A percentile compares a stretch with the other conserved stretches of the same genome.
phyloP scores from a whole-genome alignment of 2,797 vertebrate genomes.

The Xyrichtys novacula region DNA sequence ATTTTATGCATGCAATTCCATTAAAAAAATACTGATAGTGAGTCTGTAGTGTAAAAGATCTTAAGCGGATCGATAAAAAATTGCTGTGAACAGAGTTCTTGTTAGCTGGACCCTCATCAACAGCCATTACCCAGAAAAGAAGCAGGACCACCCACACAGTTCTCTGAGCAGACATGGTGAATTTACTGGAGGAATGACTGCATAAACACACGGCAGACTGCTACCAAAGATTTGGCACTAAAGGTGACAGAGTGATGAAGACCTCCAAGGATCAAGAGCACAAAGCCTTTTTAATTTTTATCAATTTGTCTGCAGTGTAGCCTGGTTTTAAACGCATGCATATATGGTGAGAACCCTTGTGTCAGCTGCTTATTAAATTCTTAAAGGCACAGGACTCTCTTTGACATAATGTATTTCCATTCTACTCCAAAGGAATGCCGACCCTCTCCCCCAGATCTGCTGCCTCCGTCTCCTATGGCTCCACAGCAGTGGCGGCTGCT shows the following conservation, averaged over 20 bases:
- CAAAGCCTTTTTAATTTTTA: background rate
- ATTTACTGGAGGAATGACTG: too few species aligned
- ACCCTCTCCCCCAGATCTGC: too few species aligned
- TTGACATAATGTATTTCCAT: constrained; percentile 20
- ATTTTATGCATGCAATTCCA: background rate
- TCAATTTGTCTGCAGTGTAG: background rate
- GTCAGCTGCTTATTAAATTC: constrained; percentile 27
- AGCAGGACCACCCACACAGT: background rate
- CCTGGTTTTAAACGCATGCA: background rate
- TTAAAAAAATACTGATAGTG: background rate
- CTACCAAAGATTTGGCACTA: constrained; percentile 1
- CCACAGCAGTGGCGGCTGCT: too few species aligned
- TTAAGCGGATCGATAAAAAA: background rate
- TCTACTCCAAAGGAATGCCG: constrained; percentile 18
- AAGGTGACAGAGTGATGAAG: constrained; percentile 18
- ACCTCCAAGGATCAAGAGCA: background rate
- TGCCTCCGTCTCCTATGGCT: too few species aligned
- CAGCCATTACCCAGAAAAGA: background rate
- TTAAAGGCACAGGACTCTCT: background rate
- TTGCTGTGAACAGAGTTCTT: background rate
- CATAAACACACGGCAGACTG: constrained; percentile 12
- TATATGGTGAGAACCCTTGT: constrained; percentile 13
- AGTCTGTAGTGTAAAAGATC: background rate
- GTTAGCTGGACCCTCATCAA: background rate
- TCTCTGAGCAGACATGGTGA: background rate